Conservation (phyloP, 2,888 invertebrate genomes). For the Dione vanillae region DNA sequence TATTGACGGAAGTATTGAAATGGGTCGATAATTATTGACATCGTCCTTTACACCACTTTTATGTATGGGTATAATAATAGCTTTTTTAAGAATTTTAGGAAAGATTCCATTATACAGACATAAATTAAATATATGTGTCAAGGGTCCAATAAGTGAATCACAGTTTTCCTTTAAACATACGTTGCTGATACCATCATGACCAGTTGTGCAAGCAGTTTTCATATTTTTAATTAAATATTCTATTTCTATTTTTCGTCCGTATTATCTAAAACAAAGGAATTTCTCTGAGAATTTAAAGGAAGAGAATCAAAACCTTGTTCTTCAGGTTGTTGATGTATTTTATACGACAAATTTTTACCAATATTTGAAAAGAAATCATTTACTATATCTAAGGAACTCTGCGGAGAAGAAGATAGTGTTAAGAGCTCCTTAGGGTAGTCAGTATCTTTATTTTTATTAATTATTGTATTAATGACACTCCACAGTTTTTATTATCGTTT, state of each 20-base stretch:
- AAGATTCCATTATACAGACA: conserved; percentile 29
- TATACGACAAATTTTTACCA: too few relatives aligned
- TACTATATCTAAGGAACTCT: neutral
- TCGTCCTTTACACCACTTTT: conserved; percentile 32
- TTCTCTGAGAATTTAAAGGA: too few relatives aligned
- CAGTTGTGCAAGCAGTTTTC: too few relatives aligned
- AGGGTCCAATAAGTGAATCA: conserved; percentile 12
- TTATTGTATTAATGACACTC: conserved; percentile 35
- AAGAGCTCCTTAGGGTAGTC: conserved; percentile 20
- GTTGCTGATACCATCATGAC: too few relatives aligned
- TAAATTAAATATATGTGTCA: conserved; percentile 36
- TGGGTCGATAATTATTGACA: conserved; percentile 35
- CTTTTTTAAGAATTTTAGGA: conserved; percentile 35
- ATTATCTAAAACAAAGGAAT: conserved; percentile 29
- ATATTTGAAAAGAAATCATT: conserved; percentile 36
- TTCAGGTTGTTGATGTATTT: too few relatives aligned
- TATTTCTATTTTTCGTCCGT: conserved; percentile 31
- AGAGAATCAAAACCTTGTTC: too few relatives aligned
- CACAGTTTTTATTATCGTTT: conserved; percentile 33
- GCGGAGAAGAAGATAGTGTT: conserved; percentile 1
- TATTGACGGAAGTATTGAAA: too few relatives aligned
- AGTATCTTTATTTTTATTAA: conserved; percentile 15
- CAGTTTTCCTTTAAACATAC: too few relatives aligned
- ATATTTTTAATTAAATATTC: too few relatives aligned
- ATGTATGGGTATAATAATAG: conserved; percentile 35